Evolutionary conservation across 2,113 vertebrate species (phyloP).

Genomic region (Synodontis membranacea): DNA sequence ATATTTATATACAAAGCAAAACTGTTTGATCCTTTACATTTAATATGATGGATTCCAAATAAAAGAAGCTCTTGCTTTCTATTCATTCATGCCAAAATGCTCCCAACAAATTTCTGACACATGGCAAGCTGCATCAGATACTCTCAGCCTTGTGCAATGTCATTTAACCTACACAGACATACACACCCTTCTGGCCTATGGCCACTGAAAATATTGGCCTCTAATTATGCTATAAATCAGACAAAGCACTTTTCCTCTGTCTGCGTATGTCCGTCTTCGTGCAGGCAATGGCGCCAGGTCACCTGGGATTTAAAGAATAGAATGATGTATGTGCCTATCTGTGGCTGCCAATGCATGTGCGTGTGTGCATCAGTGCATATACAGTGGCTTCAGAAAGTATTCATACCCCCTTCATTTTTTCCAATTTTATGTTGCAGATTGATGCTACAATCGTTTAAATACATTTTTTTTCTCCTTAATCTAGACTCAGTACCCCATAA

Average conservation of each 20-base stretch:
- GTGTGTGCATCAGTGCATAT: background rate
- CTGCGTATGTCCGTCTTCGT: conserved; percentile 1
- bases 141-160: conserved; percentile 25
- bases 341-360: background rate
- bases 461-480: too few species aligned
- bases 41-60: background rate
- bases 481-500: too few species aligned
- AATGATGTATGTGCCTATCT: conserved; percentile 10
- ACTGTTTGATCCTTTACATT: background rate
- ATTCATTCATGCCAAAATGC: conserved; percentile 16
- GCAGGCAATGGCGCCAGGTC: conserved; percentile 25
- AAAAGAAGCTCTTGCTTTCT: background rate
- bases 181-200: conserved; percentile 60
- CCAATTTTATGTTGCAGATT: too few species aligned
- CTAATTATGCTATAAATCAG: conserved; percentile 76
- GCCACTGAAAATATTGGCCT: conserved; percentile 65
- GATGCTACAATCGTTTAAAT: too few species aligned
- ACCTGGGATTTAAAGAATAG: conserved; percentile 38
- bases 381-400: too few species aligned
- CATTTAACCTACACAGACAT: conserved; percentile 38
- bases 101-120: background rate
- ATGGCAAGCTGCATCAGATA: conserved; percentile 33
- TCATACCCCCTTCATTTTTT: too few species aligned
- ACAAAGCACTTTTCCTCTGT: conserved; percentile 22
- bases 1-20: background rate